These are phyloP conservation scores for Misgurnus mizolepis DNA, from an alignment of 2,113 vertebrate species.

Conservation along the genomic window DNA sequence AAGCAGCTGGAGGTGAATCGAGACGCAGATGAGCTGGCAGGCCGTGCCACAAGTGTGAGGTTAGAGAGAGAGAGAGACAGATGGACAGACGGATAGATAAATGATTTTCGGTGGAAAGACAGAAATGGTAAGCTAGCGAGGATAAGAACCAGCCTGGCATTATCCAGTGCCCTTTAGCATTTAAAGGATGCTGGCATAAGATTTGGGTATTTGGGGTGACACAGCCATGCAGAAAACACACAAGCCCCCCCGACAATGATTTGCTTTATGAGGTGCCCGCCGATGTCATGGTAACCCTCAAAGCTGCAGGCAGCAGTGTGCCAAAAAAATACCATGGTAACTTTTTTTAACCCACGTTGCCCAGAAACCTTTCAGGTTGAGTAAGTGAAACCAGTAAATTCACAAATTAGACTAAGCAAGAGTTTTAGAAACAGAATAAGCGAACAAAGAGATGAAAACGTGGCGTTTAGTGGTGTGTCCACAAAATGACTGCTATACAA, in stretches of 20 bases:
- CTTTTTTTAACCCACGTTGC: conserved; percentile 75
- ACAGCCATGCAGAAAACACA: conserved; percentile 52
- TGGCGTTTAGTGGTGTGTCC: conserved; percentile 60
- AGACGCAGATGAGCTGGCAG: conserved; percentile 41
- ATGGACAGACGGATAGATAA: conserved; percentile 49
- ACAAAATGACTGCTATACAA: conserved; percentile 50
- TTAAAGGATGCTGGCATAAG: conserved; percentile 77
- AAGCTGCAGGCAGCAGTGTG: conserved; percentile 68
- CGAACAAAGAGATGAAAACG: conserved; percentile 50
- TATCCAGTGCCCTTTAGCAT: conserved; percentile 65
- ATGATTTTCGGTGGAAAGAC: conserved; percentile 47
- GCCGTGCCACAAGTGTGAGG: conserved; percentile 47
- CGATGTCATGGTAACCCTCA: conserved; percentile 84
- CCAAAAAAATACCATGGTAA: conserved; percentile 80
- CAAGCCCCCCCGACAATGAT: conserved; percentile 76
- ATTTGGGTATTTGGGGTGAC: conserved; percentile 69
- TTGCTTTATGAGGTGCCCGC: conserved; percentile 81
- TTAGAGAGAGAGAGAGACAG: conserved; percentile 44
- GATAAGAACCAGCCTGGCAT: conserved; percentile 65
- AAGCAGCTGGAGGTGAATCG: conserved; percentile 35
- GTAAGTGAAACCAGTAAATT: conserved; percentile 79
- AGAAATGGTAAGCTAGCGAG: conserved; percentile 51
- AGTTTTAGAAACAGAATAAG: conserved; percentile 45
- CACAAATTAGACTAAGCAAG: conserved; percentile 69
- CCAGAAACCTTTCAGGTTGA: conserved; percentile 82